Evolutionary conservation across 2,113 vertebrate species (phyloP).

Genomic region (Delphinapterus leucas): DNA sequence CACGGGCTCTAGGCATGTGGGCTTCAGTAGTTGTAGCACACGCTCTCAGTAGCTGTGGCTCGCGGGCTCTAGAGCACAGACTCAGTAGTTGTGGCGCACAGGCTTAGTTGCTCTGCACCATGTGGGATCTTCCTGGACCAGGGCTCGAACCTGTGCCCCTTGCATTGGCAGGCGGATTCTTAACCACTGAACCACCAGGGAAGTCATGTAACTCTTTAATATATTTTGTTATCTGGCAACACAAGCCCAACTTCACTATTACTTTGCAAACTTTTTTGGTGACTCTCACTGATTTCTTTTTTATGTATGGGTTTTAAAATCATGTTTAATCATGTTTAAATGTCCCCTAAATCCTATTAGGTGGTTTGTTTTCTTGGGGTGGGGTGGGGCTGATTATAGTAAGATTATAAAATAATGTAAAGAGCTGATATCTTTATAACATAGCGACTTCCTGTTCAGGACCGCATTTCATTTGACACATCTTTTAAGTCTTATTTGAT

Average conservation of each 20-base stretch:
- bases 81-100: too few species aligned
- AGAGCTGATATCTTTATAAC: neutral
- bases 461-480: neutral
- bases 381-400: neutral
- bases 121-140: too few species aligned
- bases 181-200: too few species aligned
- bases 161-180: too few species aligned
- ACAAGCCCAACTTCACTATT: neutral
- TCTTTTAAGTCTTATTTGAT: neutral
- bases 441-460: neutral
- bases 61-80: too few species aligned
- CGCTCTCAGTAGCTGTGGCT: too few species aligned
- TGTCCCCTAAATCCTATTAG: neutral
- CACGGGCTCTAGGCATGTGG: too few species aligned
- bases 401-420: neutral
- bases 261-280: neutral
- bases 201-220: neutral
- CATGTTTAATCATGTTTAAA: conserved; percentile 33
- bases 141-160: too few species aligned
- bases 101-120: too few species aligned
- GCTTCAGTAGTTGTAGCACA: too few species aligned
- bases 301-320: neutral
- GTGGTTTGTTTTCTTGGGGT: neutral
- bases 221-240: neutral
- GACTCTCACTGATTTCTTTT: neutral